Base-by-base conservation (phyloP, 2,113 vertebrate species). In the Pithys albifrons region DNA sequence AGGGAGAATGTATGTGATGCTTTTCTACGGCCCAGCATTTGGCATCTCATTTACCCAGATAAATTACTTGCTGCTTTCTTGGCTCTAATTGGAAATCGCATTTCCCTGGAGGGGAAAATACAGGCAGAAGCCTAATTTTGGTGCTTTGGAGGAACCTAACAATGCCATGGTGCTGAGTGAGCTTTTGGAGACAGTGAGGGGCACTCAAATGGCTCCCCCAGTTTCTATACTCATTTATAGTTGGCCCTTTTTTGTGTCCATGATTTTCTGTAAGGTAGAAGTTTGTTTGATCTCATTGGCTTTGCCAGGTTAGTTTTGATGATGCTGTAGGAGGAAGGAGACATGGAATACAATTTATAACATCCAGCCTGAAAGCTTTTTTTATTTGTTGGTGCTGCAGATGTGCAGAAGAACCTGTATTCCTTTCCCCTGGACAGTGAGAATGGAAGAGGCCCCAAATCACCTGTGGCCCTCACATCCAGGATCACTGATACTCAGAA, bases 61-160 rank as follows among this genome's bases (percentile, higher is more conserved):
- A 62, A 80, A 61, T 80, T 83, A 39, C 54, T 35, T 62, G 23
- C 29, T 95, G 28, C 66, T 90, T 85, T 88, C 54, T 82, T 92
- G 79, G 11, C 43, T 91, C 48, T 92, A 37, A 67, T 19, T 51
- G 35, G 52, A 88, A 88, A 75, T 75, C 28, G 2, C 33, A 31
- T 79, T 67, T 77, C 39, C 23, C 18, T 1, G 19, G 7, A 39
- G 59, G 4, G 14, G 54, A 67, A 85, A 39, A 75, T 55, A 51
- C 0, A 10, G 49, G 18, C 54, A 76, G 78, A 82, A 85, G 20
- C 27, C 24, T 75, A 6, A 57, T 65, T 45, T 51, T 72, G 57
- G 12, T 85, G 20, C 45, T 80, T 79, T 73, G 76, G 33, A 59
- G 58, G 62, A 79, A 39, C 31, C n/a, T 54, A 17, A 27, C 1